Percentiles rank a stretch among this genome's conserved stretches.
Conservation (phyloP, 2,797 vertebrate species). For the Enteromius radiatus region DNA sequence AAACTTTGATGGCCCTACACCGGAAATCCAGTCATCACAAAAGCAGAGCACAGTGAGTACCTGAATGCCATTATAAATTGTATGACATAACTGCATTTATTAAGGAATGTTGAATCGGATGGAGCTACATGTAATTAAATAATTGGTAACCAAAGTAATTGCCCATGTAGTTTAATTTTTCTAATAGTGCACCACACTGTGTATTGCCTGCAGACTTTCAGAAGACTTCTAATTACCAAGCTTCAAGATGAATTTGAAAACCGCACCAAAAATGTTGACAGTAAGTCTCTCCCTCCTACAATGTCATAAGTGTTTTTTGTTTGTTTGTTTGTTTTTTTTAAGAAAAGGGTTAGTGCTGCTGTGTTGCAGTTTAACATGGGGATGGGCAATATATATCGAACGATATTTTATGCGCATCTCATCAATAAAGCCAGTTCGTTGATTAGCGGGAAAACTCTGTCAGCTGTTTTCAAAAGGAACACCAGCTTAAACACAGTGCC, state of each 20-base stretch:
- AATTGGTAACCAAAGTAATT: not conserved
- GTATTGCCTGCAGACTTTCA: constrained; percentile 87
- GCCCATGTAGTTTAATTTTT: not conserved
- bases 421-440: too few relatives aligned
- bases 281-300: constrained; percentile 73
- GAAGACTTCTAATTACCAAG: constrained; percentile 99
- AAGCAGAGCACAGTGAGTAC: constrained; percentile 99
- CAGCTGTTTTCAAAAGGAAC: too few relatives aligned
- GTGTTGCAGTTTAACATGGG: not conserved
- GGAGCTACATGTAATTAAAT: not conserved
- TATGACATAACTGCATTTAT: not conserved
- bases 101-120: not conserved
- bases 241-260: constrained; percentile 99
- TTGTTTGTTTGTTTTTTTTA: not conserved
- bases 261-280: constrained; percentile 99
- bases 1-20: constrained; percentile 99
- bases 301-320: not conserved
- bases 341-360: not conserved
- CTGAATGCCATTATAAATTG: not conserved
- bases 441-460: too few relatives aligned
- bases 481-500: too few relatives aligned
- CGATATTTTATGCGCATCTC: too few relatives aligned
- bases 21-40: constrained; percentile 96
- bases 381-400: too few relatives aligned
- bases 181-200: not conserved